These are phyloP conservation scores for Drosophila truncata DNA, from an alignment of 1,140 invertebrate genomes.

Conservation along the genomic window DNA sequence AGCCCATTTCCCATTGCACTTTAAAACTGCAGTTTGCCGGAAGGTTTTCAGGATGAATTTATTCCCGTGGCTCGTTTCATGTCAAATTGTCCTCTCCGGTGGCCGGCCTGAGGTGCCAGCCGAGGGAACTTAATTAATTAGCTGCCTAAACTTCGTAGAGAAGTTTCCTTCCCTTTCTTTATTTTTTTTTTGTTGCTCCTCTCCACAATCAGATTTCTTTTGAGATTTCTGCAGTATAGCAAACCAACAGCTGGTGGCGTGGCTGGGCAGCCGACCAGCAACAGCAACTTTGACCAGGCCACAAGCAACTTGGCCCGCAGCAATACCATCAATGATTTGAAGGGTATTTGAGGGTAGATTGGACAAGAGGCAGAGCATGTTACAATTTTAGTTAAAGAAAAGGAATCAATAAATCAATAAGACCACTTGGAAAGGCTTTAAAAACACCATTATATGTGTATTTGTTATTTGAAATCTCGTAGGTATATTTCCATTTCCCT, in stretches of 20 bases:
- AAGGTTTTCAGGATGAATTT: conserved; percentile 7
- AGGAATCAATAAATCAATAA: neutral
- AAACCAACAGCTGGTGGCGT: conserved; percentile 33
- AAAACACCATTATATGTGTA: neutral
- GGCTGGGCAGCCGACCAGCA: too few relatives aligned
- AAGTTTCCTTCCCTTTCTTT: conserved; percentile 45
- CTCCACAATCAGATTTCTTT: conserved; percentile 78
- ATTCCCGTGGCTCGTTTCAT: conserved; percentile 28
- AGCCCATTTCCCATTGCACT: conserved; percentile 16
- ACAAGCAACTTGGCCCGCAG: conserved; percentile 54
- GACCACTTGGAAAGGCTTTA: neutral
- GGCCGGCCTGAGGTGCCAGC: conserved; percentile 2
- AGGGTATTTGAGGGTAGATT: neutral
- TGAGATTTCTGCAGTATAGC: conserved; percentile 50
- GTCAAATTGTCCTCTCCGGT: conserved; percentile 6
- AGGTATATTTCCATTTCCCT: too few relatives aligned
- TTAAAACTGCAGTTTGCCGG: conserved; percentile 49
- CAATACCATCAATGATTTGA: conserved; percentile 19
- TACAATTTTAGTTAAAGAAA: neutral
- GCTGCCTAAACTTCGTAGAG: conserved; percentile 66
- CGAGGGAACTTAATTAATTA: conserved; percentile 81
- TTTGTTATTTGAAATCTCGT: neutral
- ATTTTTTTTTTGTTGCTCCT: neutral
- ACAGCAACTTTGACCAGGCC: conserved; percentile 35
- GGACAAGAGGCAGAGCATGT: neutral